Conservation (phyloP, 2,113 vertebrate genomes). For the Brachionichthys hirsutus region DNA sequence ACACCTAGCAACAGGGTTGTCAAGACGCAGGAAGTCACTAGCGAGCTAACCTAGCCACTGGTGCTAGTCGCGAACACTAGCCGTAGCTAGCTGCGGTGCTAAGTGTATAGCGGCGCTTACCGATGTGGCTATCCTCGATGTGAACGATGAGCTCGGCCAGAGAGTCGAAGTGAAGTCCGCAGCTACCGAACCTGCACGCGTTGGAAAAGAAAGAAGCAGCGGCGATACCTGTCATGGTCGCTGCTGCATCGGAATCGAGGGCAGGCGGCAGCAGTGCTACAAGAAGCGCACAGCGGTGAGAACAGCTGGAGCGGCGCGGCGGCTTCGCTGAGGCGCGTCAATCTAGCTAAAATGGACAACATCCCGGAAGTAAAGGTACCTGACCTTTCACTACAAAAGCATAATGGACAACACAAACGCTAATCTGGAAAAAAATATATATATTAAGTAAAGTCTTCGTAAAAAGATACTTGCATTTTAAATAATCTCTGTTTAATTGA, state of each 20-base stretch:
- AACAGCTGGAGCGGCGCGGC: constrained; percentile 75
- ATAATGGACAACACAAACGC: no score
- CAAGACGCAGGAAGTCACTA: constrained; percentile 80
- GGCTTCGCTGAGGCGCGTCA: constrained; percentile 42
- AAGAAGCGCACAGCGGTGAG: constrained; percentile 50
- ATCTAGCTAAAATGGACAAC: constrained; percentile 5
- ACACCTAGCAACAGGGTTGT: constrained; percentile 86
- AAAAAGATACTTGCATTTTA: no score
- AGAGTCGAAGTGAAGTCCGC: constrained; percentile 90
- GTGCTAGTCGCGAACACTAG: constrained; percentile 52
- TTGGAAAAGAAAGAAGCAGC: constrained; percentile 98
- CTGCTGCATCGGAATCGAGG: constrained; percentile 80
- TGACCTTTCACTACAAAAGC: constrained; percentile 43
- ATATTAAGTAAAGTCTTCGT: no score
- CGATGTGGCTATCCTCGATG: constrained; percentile 95
- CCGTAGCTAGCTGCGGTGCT: constrained; percentile 43
- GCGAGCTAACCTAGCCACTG: constrained; percentile 57
- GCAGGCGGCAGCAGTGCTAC: constrained; percentile 48
- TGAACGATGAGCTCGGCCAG: constrained; percentile 93
- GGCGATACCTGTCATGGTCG: constrained; percentile 94
- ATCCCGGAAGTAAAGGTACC: constrained; percentile 36
- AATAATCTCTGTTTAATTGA: no score
- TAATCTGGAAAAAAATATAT: no score
- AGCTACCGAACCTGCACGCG: constrained; percentile 90
- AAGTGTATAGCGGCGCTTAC: constrained; percentile 69